Percentiles rank a stretch among this genome's conserved stretches.
Conservation (phyloP, 2,113 vertebrate species). For the Procavia capensis region DNA sequence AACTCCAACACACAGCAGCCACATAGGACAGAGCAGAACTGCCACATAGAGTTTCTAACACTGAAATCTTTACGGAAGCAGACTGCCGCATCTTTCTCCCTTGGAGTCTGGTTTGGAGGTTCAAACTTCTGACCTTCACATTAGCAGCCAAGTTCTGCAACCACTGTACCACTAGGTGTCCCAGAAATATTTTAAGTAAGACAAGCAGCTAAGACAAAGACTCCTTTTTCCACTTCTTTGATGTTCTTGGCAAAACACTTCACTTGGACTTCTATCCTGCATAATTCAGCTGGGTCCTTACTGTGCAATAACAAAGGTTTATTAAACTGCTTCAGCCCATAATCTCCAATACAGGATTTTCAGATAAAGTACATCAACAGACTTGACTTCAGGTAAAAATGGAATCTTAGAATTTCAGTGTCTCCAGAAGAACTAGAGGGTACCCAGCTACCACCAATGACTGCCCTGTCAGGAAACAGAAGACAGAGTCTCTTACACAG, state of each 20-base stretch:
- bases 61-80: background rate
- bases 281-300: background rate
- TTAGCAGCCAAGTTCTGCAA: too few relatives aligned
- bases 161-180: too few relatives aligned
- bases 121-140: too few relatives aligned
- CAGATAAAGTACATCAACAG: background rate
- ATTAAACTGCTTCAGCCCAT: background rate
- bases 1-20: background rate
- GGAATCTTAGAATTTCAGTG: constrained; percentile 2
- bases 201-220: constrained; percentile 60
- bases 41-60: background rate
- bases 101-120: background rate
- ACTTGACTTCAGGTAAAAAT: background rate
- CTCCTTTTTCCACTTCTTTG: constrained; percentile 48
- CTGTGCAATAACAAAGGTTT: constrained; percentile 29
- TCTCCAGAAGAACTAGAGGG: too few relatives aligned
- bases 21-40: too few relatives aligned
- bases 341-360: background rate
- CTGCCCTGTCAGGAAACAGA: too few relatives aligned
- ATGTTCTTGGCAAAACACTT: constrained; percentile 17
- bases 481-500: too few relatives aligned
- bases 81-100: background rate
- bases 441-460: too few relatives aligned
- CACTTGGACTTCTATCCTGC: background rate
- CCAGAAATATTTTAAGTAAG: constrained; percentile 41